Percentiles rank a stretch among this genome's conserved stretches.
Evolutionary conservation across 1,140 invertebrate genomes (phyloP).

Genomic region (Drosophila sucinea): DNA sequence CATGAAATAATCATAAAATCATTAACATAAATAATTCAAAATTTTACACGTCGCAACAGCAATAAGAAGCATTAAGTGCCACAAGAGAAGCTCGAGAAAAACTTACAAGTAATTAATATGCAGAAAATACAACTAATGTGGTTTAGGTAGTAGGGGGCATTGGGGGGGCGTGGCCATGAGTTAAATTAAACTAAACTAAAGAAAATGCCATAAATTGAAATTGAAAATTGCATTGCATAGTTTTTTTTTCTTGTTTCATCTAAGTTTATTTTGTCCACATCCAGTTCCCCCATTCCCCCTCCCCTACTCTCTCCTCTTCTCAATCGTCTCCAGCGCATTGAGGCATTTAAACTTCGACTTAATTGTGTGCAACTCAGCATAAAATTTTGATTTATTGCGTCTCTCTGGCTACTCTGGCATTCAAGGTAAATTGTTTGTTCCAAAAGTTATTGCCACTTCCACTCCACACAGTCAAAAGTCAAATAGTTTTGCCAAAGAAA

Average conservation of each 20-base stretch:
- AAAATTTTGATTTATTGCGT: constrained; percentile 79
- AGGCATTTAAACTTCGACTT: constrained; percentile 71
- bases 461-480: constrained; percentile 68
- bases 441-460: constrained; percentile 9
- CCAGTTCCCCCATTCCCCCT: neutral
- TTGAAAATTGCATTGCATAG: constrained; percentile 2
- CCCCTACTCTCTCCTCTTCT: neutral
- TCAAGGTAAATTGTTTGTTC: constrained; percentile 40
- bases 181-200: constrained; percentile 14
- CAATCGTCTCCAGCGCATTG: constrained; percentile 19
- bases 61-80: constrained; percentile 24
- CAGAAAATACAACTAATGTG: constrained; percentile 35
- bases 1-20: constrained; percentile 66
- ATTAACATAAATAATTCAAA: constrained; percentile 70
- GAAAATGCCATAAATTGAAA: constrained; percentile 10
- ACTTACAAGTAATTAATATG: constrained; percentile 67
- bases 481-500: constrained; percentile 78
- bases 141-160: constrained; percentile 3
- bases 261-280: neutral
- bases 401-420: constrained; percentile 17
- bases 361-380: constrained; percentile 78
- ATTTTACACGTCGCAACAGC: constrained; percentile 36
- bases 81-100: constrained; percentile 36
- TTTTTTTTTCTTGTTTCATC: neutral
- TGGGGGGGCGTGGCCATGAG: constrained; percentile 33